Evolutionary conservation across 1,140 invertebrate species (phyloP), one percentile per base, ranked within the genome.

Genomic region (Drosophila carrolli): DNA sequence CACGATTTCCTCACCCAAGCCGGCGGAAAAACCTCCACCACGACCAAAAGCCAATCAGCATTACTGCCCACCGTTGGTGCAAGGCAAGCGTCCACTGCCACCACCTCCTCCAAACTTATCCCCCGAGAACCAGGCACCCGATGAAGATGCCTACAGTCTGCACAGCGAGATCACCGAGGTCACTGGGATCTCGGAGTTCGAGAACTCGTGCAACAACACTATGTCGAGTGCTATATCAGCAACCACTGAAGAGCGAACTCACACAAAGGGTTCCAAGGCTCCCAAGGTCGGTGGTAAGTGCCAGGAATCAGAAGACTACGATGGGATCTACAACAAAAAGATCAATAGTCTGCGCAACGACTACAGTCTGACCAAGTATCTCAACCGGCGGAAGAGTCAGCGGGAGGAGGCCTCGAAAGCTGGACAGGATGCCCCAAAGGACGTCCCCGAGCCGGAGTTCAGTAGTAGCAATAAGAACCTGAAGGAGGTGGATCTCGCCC

Each of bases 121-220:
- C 0, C 29, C 29, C 11, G 51, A 66, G 10, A 43, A 14, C 5
- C 48, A 73, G 8, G 27, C 48, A 0, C 58, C 75, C 7, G 91
- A 92, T 10, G 91, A 91, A 5, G 91, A 92, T 16, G 63, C 77
- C 5, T 81, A 70, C 37, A 92, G 91, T 44, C 71, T 86, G 66
- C 91, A 88, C 54, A 92, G 91, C 57, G 91, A 92, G 53, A 82
- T 81, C 8, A 92, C 91, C 0, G 91, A 92, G 66, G 54, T 92
- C 4, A 92, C 91, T 0, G 91, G 91, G 2, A 67, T 92, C 51
- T 91, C 90, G 5, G 90, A 91, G 44, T 78, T 90, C n/a, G 91
- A 81, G 16, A 82, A 80, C 38, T 89, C 88, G 7, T 85, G 67
- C 67, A 90, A 80, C 58, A 90, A 91, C 37, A 91, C 82, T 11